Conservation (phyloP, 2,797 vertebrate genomes). For the Lepidocolaptes lacrymiger region DNA sequence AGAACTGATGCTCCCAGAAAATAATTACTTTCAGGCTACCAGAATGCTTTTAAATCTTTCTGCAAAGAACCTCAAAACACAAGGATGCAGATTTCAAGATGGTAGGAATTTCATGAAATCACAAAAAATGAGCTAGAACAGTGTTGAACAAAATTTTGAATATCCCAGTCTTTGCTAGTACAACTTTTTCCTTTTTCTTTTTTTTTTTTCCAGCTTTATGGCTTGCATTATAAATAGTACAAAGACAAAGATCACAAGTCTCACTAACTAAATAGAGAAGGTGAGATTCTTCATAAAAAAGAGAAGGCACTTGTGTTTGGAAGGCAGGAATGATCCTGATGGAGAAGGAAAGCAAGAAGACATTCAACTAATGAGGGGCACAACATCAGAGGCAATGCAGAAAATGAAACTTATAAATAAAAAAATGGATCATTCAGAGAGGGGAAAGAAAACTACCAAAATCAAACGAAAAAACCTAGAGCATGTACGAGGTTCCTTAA, state of each 20-base stretch:
- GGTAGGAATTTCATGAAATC: neutral
- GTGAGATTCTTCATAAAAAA: neutral
- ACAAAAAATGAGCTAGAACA: neutral
- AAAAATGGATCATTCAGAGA: neutral
- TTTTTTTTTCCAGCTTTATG: neutral
- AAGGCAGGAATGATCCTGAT: neutral
- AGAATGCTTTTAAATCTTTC: neutral
- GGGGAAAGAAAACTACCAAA: neutral
- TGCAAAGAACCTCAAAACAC: neutral
- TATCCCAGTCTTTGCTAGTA: neutral
- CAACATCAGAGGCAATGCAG: neutral
- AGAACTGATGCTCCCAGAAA: neutral
- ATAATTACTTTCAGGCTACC: neutral
- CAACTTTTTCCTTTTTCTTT: neutral
- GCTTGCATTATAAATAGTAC: neutral
- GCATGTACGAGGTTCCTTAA: neutral
- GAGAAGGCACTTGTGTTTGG: neutral
- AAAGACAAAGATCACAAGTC: neutral
- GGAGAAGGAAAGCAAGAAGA: neutral
- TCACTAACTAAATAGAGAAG: neutral
- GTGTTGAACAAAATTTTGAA: neutral
- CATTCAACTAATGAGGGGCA: accelerated
- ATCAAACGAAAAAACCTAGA: neutral
- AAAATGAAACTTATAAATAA: neutral
- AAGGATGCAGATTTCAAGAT: neutral